Evolutionary conservation across 2,888 invertebrate species (phyloP).

Genomic region (Diachrysia chrysitis): DNA sequence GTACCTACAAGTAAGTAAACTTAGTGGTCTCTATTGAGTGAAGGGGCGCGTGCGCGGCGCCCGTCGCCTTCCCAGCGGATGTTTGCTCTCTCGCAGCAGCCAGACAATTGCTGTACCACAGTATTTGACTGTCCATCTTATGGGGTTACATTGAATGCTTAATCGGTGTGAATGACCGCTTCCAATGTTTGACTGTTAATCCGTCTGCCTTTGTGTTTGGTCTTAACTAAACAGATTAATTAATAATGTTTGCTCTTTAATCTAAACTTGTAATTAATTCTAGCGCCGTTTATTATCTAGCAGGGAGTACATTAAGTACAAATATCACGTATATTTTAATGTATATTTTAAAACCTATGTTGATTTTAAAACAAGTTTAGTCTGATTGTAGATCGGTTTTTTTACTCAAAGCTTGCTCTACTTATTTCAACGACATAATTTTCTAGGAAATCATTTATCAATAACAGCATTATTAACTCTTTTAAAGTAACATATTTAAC

Average conservation of each 20-base stretch:
- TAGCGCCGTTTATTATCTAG: not conserved
- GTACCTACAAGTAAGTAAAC: constrained; percentile 17
- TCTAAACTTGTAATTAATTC: too few relatives aligned
- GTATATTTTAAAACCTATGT: too few relatives aligned
- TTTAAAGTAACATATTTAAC: constrained; percentile 15
- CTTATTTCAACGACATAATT: not conserved
- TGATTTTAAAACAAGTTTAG: too few relatives aligned
- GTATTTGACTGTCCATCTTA: constrained; percentile 29
- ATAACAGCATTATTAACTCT: not conserved
- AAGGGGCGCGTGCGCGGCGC: constrained; percentile 46
- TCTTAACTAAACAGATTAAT: not conserved
- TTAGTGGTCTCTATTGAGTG: constrained; percentile 28
- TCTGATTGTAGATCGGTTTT: too few relatives aligned
- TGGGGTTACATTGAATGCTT: constrained; percentile 27
- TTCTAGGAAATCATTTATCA: constrained; percentile 2
- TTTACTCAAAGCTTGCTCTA: not conserved
- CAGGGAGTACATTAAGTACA: not conserved
- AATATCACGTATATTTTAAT: too few relatives aligned
- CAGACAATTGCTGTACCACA: constrained; percentile 41
- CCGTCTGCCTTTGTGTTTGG: not conserved
- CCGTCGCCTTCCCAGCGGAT: constrained; percentile 48
- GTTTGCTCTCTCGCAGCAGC: constrained; percentile 51
- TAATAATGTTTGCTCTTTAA: not conserved
- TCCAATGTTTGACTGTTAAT: constrained; percentile 8
- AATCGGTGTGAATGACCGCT: constrained; percentile 31